Conservation (phyloP, 2,113 vertebrate genomes). For the Hippocampus barbouri region DNA sequence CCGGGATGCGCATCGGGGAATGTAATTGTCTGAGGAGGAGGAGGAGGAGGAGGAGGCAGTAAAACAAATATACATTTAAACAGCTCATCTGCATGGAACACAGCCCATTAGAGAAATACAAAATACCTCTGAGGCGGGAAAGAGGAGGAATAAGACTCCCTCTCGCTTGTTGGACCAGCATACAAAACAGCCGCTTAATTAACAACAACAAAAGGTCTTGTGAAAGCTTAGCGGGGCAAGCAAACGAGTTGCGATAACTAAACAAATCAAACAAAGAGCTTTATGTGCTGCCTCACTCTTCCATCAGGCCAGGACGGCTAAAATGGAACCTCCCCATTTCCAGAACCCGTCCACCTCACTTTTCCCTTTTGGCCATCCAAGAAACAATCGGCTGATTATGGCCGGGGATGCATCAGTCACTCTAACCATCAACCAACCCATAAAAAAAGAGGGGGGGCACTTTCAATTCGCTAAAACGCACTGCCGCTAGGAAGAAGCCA, state of each 20-base stretch:
- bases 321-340: neutral
- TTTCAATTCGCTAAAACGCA: constrained; percentile 51
- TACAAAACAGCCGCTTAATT: constrained; percentile 61
- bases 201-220: constrained; percentile 58
- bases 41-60: constrained; percentile 16
- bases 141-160: constrained; percentile 41
- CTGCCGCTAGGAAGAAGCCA: constrained; percentile 23
- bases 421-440: constrained; percentile 41
- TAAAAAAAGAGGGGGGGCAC: neutral
- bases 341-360: neutral
- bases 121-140: constrained; percentile 28
- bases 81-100: constrained; percentile 29
- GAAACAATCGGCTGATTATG: constrained; percentile 36
- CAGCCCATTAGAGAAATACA: constrained; percentile 28
- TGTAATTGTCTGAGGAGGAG: constrained; percentile 12
- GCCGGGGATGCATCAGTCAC: constrained; percentile 34
- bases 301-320: neutral
- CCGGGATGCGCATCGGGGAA: neutral
- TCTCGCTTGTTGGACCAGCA: constrained; percentile 23
- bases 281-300: constrained; percentile 52
- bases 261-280: constrained; percentile 65
- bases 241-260: constrained; percentile 69
- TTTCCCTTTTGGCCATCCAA: constrained; percentile 1
- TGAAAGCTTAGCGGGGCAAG: constrained; percentile 65
- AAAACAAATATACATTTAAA: constrained; percentile 44